Conservation (phyloP, 2,113 vertebrate genomes). For the Bambusicola thoracicus region DNA sequence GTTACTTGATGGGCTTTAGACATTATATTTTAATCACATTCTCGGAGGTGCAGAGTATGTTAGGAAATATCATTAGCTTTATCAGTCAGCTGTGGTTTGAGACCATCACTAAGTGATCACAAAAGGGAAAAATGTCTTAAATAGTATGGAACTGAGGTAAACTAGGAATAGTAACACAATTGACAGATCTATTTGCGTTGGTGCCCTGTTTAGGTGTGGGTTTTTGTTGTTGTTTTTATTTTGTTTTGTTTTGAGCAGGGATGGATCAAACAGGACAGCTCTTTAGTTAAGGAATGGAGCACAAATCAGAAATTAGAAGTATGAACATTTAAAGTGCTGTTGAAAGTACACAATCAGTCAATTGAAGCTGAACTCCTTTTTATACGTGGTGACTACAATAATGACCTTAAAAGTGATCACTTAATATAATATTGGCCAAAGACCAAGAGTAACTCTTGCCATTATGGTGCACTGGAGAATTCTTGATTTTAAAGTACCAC, state of each 20-base stretch:
- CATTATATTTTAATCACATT: background rate
- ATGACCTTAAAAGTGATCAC: background rate
- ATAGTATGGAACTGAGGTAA: background rate
- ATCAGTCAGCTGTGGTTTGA: background rate
- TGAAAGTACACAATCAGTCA: slow-evolving; percentile 27
- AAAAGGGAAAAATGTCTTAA: background rate
- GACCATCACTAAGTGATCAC: background rate
- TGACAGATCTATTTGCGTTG: background rate
- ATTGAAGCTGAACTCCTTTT: background rate
- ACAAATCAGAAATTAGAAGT: slow-evolving; percentile 19
- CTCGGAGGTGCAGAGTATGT: background rate
- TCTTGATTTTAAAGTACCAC: background rate
- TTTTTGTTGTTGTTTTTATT: no score
- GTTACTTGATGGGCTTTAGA: background rate
- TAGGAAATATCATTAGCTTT: background rate
- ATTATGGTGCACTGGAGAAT: background rate
- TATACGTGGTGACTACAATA: background rate
- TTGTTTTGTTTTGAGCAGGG: background rate
- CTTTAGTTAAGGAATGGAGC: slow-evolving; percentile 36
- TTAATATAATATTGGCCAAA: slow-evolving; percentile 1
- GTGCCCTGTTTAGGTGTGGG: background rate
- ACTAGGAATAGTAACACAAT: background rate
- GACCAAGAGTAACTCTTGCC: background rate
- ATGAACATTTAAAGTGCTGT: slow-evolving; percentile 47
- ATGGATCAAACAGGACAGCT: slow-evolving; percentile 9